Evolutionary conservation across 2,888 invertebrate species (phyloP), one percentile per base, ranked within the genome.

Genomic region (Zaprionus bogoriensis): DNA sequence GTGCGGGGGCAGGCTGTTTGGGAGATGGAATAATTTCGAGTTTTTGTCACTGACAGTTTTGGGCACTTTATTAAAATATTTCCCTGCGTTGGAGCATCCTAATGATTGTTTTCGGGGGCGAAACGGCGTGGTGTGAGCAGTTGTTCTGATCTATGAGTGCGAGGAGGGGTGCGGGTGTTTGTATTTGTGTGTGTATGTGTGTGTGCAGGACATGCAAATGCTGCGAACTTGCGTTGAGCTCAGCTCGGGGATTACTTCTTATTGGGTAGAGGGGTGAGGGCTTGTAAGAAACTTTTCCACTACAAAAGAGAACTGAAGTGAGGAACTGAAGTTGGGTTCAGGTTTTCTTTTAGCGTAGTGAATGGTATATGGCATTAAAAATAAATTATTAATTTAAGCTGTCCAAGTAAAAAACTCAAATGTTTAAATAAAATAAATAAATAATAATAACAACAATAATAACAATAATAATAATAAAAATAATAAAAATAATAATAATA

Each of bases 31-130:
- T 74, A 78, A 80, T 81, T 84, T 74, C 32, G 64, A 58, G 85
- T 71, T 81, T 67, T 76, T 84, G 80, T 58, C 67, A 42, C 66
- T 84, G 85, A 84, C 80, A 84, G 76, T 73, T 80, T 78, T 64
- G 76, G 79, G 82, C 71, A 81, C 85, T 80, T 84, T 82, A 84
- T 80, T 84, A 74, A 81, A 81, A 82, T 68, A 71, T 71, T 81
- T 68, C 20, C 20, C 57, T 59, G 67, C 22, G 58, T 39, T 57
- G 38, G 66, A 75, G 76, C 50, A 61, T 53, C 62, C 47, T 74
- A 74, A 84, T 68, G 74, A 70, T 74, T 75, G 66, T 52, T 58
- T 63, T 30, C 36, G n/a, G 25, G 14, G 39, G 27, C 46, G 39
- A n/a, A 17, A 22, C 2, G 1, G 22, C 14, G 17, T 9, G 10